Evolutionary conservation across 2,888 invertebrate species (phyloP).

Genomic region (Ophion ventricosus): DNA sequence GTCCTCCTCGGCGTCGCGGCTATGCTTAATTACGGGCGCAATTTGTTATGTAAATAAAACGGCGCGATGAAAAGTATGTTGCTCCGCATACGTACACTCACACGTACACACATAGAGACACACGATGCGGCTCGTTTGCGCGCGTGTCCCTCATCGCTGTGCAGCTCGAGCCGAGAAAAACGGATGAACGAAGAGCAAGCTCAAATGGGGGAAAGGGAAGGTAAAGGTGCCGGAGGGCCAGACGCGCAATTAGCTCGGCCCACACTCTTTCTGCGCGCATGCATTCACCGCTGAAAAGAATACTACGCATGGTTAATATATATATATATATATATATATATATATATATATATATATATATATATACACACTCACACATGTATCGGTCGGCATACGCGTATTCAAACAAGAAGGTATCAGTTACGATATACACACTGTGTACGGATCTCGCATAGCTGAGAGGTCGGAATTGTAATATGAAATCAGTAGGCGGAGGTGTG

Average conservation of each 20-base stretch:
- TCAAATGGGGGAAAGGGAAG: conserved; percentile 13
- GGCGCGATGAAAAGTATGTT: conserved; percentile 67
- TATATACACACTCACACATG: conserved; percentile 10
- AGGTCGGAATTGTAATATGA: conserved; percentile 66
- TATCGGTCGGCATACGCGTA: conserved; percentile 13
- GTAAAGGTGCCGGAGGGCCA: conserved; percentile 67
- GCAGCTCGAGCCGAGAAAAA: conserved; percentile 2
- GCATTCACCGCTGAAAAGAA: conserved; percentile 48
- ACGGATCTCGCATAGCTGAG: conserved; percentile 46
- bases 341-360: no score
- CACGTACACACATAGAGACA: no score
- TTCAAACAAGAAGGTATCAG: conserved; percentile 27
- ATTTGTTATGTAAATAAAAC: conserved; percentile 72
- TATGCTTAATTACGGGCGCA: conserved; percentile 70
- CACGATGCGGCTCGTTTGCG: conserved; percentile 49
- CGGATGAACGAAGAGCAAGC: conserved; percentile 35
- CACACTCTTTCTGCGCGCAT: conserved; percentile 66
- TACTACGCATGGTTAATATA: neutral
- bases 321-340: neutral
- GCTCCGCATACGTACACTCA: no score
- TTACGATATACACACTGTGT: conserved; percentile 39
- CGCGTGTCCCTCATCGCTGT: conserved; percentile 37
- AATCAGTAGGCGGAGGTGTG: conserved; percentile 69
- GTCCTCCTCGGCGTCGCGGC: conserved; percentile 37
- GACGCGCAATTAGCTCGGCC: conserved; percentile 72